phyloP scores from a whole-genome alignment of 2,797 vertebrate genomes.

The Discoglossus pictus region DNA sequence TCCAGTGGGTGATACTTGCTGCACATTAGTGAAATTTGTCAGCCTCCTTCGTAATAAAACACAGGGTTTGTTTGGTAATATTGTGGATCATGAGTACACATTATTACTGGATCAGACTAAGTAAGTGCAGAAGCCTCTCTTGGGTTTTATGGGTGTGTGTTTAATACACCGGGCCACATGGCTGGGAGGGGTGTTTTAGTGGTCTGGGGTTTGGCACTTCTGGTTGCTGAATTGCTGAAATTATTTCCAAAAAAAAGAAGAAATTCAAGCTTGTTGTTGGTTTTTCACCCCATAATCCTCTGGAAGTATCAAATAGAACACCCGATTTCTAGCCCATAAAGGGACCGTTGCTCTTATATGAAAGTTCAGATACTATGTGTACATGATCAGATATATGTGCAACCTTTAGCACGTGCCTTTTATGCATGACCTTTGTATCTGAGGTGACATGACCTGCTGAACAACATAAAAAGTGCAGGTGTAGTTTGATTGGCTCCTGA shows the following conservation, averaged over 20 bases:
- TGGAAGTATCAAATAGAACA: neutral
- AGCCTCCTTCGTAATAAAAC: neutral
- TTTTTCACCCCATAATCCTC: neutral
- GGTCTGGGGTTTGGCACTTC: neutral
- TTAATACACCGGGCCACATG: neutral
- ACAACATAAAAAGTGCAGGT: no score
- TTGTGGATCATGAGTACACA: slow-evolving; percentile 1
- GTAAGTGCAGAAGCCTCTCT: neutral
- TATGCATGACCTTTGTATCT: no score
- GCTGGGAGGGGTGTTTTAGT: neutral
- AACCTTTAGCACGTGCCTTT: no score
- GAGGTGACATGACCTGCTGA: no score
- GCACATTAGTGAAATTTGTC: slow-evolving; percentile 5
- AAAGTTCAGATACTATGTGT: no score
- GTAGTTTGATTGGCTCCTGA: no score
- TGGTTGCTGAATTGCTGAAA: slow-evolving; percentile 7
- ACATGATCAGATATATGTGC: no score
- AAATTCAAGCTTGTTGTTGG: neutral
- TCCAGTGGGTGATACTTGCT: slow-evolving; percentile 4
- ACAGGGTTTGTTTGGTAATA: no score
- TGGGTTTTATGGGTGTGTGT: no score
- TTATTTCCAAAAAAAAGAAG: slow-evolving; percentile 1
- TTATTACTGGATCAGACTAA: slow-evolving; percentile 11
- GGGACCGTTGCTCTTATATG: no score
- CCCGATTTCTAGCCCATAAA: no score